These are phyloP conservation scores for Myotis brandtii DNA, from an alignment of 2,113 vertebrate genomes.

Conservation along the genomic window DNA sequence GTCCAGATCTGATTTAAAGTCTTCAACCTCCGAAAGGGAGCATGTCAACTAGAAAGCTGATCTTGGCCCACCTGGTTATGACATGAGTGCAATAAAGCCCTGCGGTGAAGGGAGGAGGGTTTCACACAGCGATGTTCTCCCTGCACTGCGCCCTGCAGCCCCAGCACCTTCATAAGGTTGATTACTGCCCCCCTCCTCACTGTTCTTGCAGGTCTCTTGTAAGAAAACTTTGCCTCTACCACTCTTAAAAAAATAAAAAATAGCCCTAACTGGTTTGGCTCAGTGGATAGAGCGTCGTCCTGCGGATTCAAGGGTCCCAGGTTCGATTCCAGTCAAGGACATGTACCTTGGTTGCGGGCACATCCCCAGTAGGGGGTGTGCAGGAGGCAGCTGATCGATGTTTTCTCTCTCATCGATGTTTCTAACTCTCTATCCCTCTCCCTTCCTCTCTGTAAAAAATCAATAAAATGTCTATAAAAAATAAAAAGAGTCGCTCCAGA, in stretches of 20 bases:
- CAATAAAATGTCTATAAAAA: no score
- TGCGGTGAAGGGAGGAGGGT: background rate
- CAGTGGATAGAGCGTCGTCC: no score
- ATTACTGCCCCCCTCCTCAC: background rate
- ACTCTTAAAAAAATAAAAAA: background rate
- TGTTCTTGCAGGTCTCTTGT: background rate
- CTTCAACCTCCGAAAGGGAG: background rate
- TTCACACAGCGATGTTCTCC: background rate
- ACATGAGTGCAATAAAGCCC: background rate
- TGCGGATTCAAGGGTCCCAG: no score
- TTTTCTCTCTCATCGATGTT: no score
- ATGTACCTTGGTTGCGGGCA: no score
- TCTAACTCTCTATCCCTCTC: no score
- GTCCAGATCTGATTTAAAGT: conserved; percentile 53
- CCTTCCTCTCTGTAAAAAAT: no score
- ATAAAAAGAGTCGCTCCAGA: background rate
- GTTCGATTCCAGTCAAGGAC: no score
- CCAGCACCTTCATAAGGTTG: background rate
- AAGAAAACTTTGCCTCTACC: background rate
- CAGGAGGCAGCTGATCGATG: no score
- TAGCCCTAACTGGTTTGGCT: no score
- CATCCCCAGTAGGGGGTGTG: no score
- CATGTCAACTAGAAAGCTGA: background rate
- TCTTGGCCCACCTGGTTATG: conserved; percentile 15
- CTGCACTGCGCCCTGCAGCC: background rate